Base-by-base conservation (phyloP, 2,797 vertebrate species). In the Adrianichthys oophorus region DNA sequence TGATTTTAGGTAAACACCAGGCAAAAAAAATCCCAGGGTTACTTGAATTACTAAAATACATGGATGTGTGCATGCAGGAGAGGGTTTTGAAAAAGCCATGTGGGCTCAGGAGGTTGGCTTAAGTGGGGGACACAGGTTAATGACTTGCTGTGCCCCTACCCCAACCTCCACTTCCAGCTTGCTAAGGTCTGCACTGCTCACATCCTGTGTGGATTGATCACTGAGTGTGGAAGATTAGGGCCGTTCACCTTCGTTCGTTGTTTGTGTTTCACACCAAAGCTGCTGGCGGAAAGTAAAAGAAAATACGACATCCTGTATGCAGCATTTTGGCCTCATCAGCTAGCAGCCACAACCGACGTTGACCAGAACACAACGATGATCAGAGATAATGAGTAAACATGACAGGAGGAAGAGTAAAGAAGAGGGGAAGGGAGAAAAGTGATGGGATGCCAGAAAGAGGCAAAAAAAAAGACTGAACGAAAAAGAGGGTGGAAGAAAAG, bases 331-430 rank as follows among this genome's bases (percentile, higher is more conserved):
- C 61, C 67, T 59, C 69, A 65, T 71, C 50, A 42, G 50, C 49
- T 60, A 62, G 65, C 69, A 75, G 53, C 24, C 40, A 6, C 59
- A 67, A 32, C 26, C 15, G 48, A 70, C 65, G 83, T 75, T 75
- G 74, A 69, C 77, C 68, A 56, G 55, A 65, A 84, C 45, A 66
- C 74, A 67, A 83, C 72, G 65, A 51, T 79, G 82, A 85, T 88
- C 78, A 80, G 51, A 83, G 81, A 86, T 88, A 87, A 89, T 80
- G 71, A 76, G 68, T 70, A 69, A 77, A 83, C 76, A 82, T 65
- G 85, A 80, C 79, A 83, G 74, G 42, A 70, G 72, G 42, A 71
- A 71, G 48, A 64, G 72, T 55, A 45, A 70, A 53, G 70, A 67
- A 63, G 52, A 61, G 57, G 51, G 70, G 65, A 59, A 52, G 54